Evolutionary conservation across 2,113 vertebrate species (phyloP).

Genomic region (Podarcis cretensis): DNA sequence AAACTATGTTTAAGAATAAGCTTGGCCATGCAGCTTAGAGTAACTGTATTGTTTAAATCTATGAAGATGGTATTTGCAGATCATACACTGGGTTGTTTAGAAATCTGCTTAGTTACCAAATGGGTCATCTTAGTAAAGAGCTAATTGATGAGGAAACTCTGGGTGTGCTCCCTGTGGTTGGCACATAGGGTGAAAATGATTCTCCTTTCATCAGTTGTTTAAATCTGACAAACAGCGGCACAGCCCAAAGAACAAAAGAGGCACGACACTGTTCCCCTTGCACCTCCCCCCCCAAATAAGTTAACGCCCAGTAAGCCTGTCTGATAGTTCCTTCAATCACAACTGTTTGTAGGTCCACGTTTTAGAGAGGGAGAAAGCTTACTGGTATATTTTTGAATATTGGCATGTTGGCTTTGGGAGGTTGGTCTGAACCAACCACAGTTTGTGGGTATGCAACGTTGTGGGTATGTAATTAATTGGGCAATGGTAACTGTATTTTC

Average conservation of each 20-base stretch:
- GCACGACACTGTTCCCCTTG: rapidly evolving
- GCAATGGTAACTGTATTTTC: background rate
- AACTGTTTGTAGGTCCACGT: background rate
- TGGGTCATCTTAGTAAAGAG: background rate
- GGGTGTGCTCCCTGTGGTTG: background rate
- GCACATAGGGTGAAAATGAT: background rate
- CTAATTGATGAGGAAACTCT: background rate
- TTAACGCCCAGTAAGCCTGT: background rate
- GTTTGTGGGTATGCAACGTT: background rate
- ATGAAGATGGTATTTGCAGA: background rate
- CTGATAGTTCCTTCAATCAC: rapidly evolving
- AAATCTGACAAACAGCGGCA: rapidly evolving
- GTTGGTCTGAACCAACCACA: rapidly evolving
- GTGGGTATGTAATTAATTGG: background rate
- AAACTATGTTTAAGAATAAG: background rate
- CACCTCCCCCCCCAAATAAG: background rate
- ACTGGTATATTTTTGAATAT: background rate
- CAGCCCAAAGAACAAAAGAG: background rate
- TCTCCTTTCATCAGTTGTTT: background rate
- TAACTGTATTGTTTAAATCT: background rate
- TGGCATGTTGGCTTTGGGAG: background rate
- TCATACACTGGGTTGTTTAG: rapidly evolving
- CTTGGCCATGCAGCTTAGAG: background rate
- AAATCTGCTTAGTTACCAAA: background rate
- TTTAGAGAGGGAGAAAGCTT: background rate